phyloP scores from a whole-genome alignment of 2,797 vertebrate genomes.

The Poecilia picta region DNA sequence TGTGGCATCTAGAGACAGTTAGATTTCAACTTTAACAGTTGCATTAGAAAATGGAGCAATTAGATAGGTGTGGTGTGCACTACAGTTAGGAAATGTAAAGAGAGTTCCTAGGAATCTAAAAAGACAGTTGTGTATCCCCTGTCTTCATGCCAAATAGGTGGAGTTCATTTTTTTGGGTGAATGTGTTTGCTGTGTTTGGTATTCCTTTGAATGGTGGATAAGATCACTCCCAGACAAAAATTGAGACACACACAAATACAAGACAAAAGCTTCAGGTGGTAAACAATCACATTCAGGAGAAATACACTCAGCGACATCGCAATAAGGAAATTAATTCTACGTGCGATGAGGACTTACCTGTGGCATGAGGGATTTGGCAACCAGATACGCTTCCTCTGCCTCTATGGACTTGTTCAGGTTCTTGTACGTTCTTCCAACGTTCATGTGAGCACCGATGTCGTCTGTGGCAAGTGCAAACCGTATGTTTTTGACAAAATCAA shows the following conservation, averaged over 20 bases:
- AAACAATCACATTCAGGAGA: background rate
- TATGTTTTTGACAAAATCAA: background rate
- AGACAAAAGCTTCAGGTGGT: background rate
- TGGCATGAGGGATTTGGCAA: constrained; percentile 97
- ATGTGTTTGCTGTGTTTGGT: background rate
- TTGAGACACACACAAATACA: no score
- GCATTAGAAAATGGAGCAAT: background rate
- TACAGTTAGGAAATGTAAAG: background rate
- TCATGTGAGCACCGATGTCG: constrained; percentile 99
- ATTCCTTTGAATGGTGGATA: background rate
- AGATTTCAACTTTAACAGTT: background rate
- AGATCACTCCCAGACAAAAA: background rate
- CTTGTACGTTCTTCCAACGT: constrained; percentile 98
- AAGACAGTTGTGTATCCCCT: background rate
- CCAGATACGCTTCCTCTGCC: constrained; percentile 94
- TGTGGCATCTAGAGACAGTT: background rate
- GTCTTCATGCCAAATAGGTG: background rate
- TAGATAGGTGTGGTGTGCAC: background rate
- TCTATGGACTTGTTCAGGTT: constrained; percentile 95
- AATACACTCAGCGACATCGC: no score
- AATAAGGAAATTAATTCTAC: background rate
- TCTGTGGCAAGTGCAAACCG: constrained; percentile 75
- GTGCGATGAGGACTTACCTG: constrained; percentile 82
- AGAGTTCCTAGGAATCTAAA: background rate
- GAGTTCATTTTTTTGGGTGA: background rate